These are phyloP conservation scores for Ormyrus nitidulus DNA, from an alignment of 2,888 invertebrate species.

Conservation along the genomic window DNA sequence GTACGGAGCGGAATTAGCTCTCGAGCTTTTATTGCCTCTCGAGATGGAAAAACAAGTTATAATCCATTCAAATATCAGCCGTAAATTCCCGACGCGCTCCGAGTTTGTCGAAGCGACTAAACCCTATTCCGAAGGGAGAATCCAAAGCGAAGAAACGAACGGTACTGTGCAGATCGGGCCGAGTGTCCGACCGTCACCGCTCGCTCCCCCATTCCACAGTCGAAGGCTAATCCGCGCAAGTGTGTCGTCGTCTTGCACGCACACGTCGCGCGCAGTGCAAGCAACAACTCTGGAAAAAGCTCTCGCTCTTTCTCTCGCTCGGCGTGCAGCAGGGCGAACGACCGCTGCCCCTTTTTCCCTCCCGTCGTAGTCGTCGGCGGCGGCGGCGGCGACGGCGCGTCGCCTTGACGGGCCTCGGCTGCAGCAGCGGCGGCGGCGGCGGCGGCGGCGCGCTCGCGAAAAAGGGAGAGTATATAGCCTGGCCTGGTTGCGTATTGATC, in stretches of 20 bases:
- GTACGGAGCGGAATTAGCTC: too few relatives aligned
- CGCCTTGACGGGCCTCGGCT: slow-evolving; percentile 35
- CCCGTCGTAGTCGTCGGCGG: slow-evolving; percentile 43
- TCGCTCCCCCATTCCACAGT: background rate
- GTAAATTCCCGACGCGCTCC: too few relatives aligned
- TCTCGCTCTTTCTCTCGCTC: background rate
- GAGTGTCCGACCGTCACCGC: too few relatives aligned
- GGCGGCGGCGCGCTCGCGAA: slow-evolving; percentile 55
- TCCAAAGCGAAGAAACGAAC: too few relatives aligned
- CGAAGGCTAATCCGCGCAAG: slow-evolving; percentile 28
- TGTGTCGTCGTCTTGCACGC: slow-evolving; percentile 17
- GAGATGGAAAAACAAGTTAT: too few relatives aligned
- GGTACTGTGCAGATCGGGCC: too few relatives aligned
- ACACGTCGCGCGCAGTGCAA: background rate
- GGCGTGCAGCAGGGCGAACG: slow-evolving; percentile 38
- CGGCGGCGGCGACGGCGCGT: background rate
- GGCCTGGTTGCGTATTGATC: slow-evolving; percentile 75
- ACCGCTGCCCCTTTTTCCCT: slow-evolving; percentile 48
- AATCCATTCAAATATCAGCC: too few relatives aligned
- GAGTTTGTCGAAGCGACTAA: too few relatives aligned
- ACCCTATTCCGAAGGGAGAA: too few relatives aligned
- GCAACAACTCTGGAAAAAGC: background rate
- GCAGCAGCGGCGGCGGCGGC: background rate
- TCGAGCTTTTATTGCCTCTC: too few relatives aligned
- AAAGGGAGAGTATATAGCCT: slow-evolving; percentile 63